Evolutionary conservation across 1,140 invertebrate genomes (phyloP).

Genomic region (Temnothorax curvispinosus): DNA sequence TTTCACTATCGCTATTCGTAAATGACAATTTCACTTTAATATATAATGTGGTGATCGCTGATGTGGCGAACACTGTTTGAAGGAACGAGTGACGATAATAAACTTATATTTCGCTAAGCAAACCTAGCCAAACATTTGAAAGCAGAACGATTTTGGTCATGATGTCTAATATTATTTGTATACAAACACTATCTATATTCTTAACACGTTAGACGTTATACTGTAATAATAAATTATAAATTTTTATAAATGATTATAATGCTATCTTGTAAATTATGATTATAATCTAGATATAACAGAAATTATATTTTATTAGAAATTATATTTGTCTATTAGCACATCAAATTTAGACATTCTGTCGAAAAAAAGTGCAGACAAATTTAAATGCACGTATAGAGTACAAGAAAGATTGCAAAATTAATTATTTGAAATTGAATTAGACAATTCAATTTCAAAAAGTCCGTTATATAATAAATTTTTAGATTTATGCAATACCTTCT

Average conservation of each 20-base stretch:
- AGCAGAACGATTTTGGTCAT: not conserved
- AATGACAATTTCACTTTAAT: not conserved
- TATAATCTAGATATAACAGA: too few relatives aligned
- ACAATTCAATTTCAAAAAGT: too few relatives aligned
- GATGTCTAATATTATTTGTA: not conserved
- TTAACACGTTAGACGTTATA: not conserved
- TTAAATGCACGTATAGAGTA: too few relatives aligned
- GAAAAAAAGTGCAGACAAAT: not conserved
- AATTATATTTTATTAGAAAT: conserved; percentile 1
- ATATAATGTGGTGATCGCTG: not conserved
- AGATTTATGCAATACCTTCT: too few relatives aligned
- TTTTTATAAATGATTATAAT: too few relatives aligned
- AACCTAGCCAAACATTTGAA: not conserved
- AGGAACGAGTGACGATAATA: not conserved
- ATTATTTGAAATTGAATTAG: too few relatives aligned
- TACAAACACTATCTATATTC: not conserved
- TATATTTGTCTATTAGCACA: not conserved
- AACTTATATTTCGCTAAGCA: not conserved
- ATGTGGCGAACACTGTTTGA: not conserved
- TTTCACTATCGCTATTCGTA: not conserved
- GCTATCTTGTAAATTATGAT: too few relatives aligned
- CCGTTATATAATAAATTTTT: too few relatives aligned
- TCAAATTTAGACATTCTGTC: not conserved
- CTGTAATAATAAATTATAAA: not conserved
- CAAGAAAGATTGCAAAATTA: too few relatives aligned